A percentile compares a stretch with the other conserved stretches of the same genome.
Conservation (phyloP, 2,888 invertebrate genomes). For the Nudaria mundana region DNA sequence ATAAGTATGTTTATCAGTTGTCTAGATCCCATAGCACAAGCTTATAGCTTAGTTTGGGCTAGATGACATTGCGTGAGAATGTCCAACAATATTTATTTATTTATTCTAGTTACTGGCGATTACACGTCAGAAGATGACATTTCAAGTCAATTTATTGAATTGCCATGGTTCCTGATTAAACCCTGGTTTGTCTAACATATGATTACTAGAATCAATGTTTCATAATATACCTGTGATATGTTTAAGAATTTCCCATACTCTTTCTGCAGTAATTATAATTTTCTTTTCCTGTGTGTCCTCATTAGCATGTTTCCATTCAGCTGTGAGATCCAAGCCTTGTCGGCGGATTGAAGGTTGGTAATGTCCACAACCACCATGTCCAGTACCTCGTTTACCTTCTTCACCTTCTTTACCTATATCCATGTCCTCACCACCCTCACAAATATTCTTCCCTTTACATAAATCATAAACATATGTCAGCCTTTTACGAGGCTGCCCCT, state of each 20-base stretch:
- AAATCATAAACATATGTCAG: conserved; percentile 97
- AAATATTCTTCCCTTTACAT: conserved; percentile 98
- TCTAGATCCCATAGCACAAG: no score
- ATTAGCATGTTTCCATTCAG: conserved; percentile 99
- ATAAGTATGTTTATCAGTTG: no score
- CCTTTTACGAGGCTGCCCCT: conserved; percentile 97
- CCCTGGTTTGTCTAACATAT: no score
- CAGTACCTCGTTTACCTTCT: conserved; percentile 79
- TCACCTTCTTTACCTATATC: conserved; percentile 92
- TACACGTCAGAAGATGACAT: no score
- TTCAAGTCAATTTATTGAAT: no score
- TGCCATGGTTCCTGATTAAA: no score
- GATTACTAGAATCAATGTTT: not conserved
- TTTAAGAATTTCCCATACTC: conserved; percentile 98
- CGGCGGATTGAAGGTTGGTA: conserved; percentile 97
- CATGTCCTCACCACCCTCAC: conserved; percentile 99
- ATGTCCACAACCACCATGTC: conserved; percentile 98
- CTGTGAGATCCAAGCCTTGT: conserved; percentile 94
- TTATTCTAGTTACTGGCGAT: no score
- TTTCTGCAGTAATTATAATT: conserved; percentile 94
- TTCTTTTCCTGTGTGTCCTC: conserved; percentile 99
- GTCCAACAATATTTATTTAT: no score
- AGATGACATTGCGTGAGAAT: no score
- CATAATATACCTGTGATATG: conserved; percentile 86
- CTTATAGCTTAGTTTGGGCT: no score